These are phyloP conservation scores for Centrocercus urophasianus DNA, from an alignment of 2,113 vertebrate genomes.

Conservation along the genomic window DNA sequence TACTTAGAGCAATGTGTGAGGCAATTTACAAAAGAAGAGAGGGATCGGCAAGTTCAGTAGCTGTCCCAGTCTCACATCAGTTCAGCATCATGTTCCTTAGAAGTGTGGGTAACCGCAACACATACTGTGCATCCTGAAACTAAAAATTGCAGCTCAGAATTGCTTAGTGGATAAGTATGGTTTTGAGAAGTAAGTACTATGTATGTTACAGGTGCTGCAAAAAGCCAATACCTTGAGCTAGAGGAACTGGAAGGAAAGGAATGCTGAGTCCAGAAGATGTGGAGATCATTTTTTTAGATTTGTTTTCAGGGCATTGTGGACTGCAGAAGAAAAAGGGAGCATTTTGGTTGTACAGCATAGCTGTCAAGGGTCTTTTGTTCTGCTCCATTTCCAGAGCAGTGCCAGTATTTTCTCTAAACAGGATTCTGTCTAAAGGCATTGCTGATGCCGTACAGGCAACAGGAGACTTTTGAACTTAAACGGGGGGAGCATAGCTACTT, in stretches of 20 bases:
- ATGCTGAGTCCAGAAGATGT: background rate
- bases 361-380: background rate
- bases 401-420: background rate
- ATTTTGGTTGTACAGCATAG: background rate
- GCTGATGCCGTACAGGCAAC: background rate
- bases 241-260: background rate
- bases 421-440: background rate
- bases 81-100: background rate
- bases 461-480: background rate
- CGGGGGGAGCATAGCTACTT: background rate
- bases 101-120: background rate
- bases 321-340: background rate
- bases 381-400: background rate
- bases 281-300: background rate
- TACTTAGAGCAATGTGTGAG: background rate
- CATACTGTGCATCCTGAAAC: no score
- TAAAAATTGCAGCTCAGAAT: rapidly evolving
- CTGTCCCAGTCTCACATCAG: background rate
- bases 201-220: background rate
- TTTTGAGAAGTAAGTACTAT: background rate
- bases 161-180: background rate
- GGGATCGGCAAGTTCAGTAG: background rate
- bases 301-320: background rate
- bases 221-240: background rate
- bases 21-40: slow-evolving; percentile 11